phyloP scores from a whole-genome alignment of 2,797 vertebrate species.

The Hyperoplus immaculatus region DNA sequence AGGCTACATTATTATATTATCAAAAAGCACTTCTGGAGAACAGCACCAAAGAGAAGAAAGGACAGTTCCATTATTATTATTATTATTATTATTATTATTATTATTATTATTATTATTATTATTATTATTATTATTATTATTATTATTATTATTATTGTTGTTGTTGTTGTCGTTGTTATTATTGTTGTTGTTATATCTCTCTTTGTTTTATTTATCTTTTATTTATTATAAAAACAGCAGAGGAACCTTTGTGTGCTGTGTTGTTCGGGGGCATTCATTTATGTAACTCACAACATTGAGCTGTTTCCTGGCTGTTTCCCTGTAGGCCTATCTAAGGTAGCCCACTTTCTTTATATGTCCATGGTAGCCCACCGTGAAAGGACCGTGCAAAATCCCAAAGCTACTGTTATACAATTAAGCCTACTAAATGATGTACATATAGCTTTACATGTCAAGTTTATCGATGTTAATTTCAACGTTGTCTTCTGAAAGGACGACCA shows the following conservation, averaged over 20 bases:
- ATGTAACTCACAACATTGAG: constrained; percentile 67
- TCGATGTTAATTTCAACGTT: background rate
- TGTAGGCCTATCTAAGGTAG: no score
- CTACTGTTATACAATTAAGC: background rate
- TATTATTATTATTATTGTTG: constrained; percentile 6
- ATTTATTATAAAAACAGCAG: background rate
- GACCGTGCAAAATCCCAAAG: background rate
- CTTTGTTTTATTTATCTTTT: background rate
- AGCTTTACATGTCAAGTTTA: background rate
- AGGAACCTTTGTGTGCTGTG: constrained; percentile 43
- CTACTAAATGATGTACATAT: background rate
- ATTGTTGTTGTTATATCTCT: background rate
- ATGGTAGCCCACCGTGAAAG: constrained; percentile 28
- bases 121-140: background rate
- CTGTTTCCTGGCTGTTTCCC: constrained; percentile 41
- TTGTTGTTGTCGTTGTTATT: no score
- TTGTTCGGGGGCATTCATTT: constrained; percentile 19
- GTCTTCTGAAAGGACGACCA: constrained; percentile 21
- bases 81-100: background rate
- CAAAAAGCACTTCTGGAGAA: no score
- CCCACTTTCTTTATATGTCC: no score
- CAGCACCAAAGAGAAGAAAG: no score
- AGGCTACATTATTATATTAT: no score
- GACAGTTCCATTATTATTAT: background rate
- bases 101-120: background rate